Conservation (phyloP, 2,797 vertebrate species). For the Chloroceryle inda region DNA sequence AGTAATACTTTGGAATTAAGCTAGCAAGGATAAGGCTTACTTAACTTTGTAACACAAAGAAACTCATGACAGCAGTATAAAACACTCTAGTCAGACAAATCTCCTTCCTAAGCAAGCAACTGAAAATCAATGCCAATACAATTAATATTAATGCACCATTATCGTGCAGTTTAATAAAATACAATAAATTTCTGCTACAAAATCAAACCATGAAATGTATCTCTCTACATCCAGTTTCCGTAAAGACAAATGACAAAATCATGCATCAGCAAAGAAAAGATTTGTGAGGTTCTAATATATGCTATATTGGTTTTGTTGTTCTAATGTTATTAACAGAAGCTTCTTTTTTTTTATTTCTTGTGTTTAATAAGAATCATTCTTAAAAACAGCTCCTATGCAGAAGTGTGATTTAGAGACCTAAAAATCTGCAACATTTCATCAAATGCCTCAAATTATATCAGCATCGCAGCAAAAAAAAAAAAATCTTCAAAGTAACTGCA, state of each 20-base stretch:
- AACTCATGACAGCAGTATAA: not conserved
- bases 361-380: not conserved
- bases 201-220: fast-evolving
- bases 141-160: not conserved
- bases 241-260: not conserved
- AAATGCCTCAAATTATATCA: not conserved
- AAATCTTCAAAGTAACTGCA: not conserved
- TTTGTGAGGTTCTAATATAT: not conserved
- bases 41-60: not conserved
- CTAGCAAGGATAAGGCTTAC: not conserved
- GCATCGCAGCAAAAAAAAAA: not conserved
- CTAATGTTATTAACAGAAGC: not conserved
- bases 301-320: not conserved
- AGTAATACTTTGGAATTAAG: not conserved
- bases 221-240: not conserved
- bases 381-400: not conserved
- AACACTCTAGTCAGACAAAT: not conserved
- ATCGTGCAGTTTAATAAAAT: not conserved
- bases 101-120: not conserved
- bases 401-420: not conserved
- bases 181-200: not conserved
- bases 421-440: not conserved
- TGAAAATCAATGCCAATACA: not conserved
- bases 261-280: not conserved
- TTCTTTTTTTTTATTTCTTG: not conserved